Evolutionary conservation across 2,888 invertebrate genomes (phyloP).

Genomic region (Agrochola lota): DNA sequence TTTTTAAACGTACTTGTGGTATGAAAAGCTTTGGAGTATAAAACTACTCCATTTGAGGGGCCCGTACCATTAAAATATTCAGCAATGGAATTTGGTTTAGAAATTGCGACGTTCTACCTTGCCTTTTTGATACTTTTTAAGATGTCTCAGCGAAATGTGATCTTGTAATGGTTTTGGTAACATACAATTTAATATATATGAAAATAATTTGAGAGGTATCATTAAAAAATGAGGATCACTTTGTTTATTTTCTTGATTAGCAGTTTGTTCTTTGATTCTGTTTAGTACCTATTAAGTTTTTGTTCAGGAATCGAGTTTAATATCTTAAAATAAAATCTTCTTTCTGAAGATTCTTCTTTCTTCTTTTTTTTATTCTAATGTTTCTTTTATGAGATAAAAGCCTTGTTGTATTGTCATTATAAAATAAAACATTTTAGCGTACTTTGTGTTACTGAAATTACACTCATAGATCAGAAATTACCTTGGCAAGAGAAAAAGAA

Average conservation of each 20-base stretch:
- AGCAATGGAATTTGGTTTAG: constrained; percentile 60
- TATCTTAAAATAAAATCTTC: background rate
- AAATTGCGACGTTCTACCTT: constrained; percentile 45
- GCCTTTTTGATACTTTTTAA: constrained; percentile 44
- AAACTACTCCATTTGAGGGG: constrained; percentile 69
- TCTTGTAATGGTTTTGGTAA: constrained; percentile 14
- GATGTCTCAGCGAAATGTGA: constrained; percentile 42
- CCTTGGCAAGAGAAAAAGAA: background rate
- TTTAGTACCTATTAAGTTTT: background rate
- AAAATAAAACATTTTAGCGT: background rate
- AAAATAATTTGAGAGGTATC: background rate
- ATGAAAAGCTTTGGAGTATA: constrained; percentile 68
- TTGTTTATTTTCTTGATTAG: background rate
- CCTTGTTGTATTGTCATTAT: background rate
- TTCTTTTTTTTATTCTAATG: background rate
- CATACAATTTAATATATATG: background rate
- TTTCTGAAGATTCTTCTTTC: background rate
- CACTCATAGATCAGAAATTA: background rate
- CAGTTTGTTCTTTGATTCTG: background rate
- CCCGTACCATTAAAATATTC: constrained; percentile 65
- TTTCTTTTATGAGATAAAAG: background rate
- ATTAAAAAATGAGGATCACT: background rate
- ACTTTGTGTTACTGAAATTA: background rate
- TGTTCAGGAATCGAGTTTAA: background rate
- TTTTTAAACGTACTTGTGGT: constrained; percentile 66